Base-by-base conservation (phyloP, 2,797 vertebrate genomes). In the Mionectes olivaceus region DNA sequence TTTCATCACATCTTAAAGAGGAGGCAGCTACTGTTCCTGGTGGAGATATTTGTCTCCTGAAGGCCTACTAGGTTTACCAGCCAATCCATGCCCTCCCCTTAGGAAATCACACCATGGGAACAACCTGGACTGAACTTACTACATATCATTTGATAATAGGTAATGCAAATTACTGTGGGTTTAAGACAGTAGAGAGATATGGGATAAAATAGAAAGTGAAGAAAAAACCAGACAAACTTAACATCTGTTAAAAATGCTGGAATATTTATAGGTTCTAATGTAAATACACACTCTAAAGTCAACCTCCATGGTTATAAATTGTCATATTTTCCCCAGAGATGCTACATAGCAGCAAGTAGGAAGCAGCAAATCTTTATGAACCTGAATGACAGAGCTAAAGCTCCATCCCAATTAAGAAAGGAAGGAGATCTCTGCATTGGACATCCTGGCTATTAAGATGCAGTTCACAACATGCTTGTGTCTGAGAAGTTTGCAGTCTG, bases 401-500 rank as follows among this genome's bases (percentile, higher is more conserved):
- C 65, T 43, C 21, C 23, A 5, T 3, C 43, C 77, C 91, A 93
- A 75, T 91, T 95, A 96, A 65, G 89, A 65, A 50, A 7, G 46
- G 84, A 73, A 69, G 61, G 69, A 83, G 67, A 75, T 60, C 73
- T 83, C 82, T 94, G 69, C 84, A 93, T 89, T 84, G 83, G 53
- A 57, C 49, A 61, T 52, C 17, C 11, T 67, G 61, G 67, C 64
- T 43, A 81, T 95, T 96, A 90, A 49, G 69, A 96, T 95, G 91
- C 95, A 76, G 59, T 81, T 71, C 95, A 94, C 95, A 92, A 76
- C 63, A 7, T 2, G 49, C 61, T 59, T 15, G 25, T 73, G 73
- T 81, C 76, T 77, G 85, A 93, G 74, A 82, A 80, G 92, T 94
- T 69, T 96, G 87, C 91, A 87, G 83, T 33, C 61, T 80, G 69